These are phyloP conservation scores for Trichonephila inaurata DNA, from an alignment of 1,140 invertebrate genomes.

Conservation along the genomic window DNA sequence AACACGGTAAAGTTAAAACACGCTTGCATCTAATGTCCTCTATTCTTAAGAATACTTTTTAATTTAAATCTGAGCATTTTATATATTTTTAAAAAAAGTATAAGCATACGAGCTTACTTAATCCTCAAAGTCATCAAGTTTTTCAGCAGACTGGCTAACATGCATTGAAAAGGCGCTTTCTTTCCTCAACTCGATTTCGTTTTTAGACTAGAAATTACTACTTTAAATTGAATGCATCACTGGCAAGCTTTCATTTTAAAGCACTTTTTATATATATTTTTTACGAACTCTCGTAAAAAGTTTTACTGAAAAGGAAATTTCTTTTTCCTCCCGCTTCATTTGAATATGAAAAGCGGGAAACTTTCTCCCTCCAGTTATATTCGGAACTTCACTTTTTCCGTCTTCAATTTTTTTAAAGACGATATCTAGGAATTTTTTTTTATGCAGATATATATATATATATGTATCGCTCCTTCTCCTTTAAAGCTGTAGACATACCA, in stretches of 20 bases:
- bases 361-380: slow-evolving; percentile 32
- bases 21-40: too few species aligned
- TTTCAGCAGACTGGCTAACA: background rate
- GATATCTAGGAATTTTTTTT: background rate
- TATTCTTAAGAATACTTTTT: background rate
- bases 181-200: slow-evolving; percentile 6
- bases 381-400: background rate
- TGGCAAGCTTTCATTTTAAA: slow-evolving; percentile 21
- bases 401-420: too few species aligned
- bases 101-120: background rate
- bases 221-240: slow-evolving; percentile 53
- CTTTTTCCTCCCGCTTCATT: slow-evolving; percentile 42
- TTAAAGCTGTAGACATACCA: background rate
- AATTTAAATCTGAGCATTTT: background rate
- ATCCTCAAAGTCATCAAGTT: background rate
- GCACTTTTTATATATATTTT: slow-evolving; percentile 25
- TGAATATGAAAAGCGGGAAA: slow-evolving; percentile 54
- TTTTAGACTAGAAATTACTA: slow-evolving; percentile 38
- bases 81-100: background rate
- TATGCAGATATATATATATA: background rate
- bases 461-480: background rate
- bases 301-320: background rate
- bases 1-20: too few species aligned
- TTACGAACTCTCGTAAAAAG: slow-evolving; percentile 43
- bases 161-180: background rate